Evolutionary conservation across 2,797 vertebrate species (phyloP).

Genomic region (Coracias cyanogaster): DNA sequence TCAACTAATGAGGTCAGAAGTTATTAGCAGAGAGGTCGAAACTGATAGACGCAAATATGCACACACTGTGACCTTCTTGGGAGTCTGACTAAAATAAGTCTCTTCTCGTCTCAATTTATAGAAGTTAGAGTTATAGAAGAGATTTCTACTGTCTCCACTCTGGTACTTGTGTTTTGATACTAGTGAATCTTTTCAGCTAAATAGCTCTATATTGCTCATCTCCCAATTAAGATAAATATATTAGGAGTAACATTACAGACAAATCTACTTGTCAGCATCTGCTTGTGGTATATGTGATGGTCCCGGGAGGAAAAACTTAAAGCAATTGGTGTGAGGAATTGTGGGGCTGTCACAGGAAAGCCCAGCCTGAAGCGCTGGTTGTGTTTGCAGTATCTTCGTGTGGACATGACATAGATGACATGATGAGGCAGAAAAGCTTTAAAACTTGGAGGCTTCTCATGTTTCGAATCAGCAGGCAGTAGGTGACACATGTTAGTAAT

Average conservation of each 20-base stretch:
- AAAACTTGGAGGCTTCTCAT: background rate
- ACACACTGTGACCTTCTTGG: background rate
- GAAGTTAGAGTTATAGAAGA: background rate
- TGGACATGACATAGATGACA: background rate
- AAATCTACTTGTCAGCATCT: background rate
- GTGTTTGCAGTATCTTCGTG: background rate
- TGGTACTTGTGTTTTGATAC: background rate
- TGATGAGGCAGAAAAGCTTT: background rate
- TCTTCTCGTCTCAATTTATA: background rate
- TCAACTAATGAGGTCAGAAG: constrained; percentile 45
- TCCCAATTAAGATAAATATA: background rate
- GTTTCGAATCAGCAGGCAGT: background rate
- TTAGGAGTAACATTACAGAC: background rate
- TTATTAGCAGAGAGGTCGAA: constrained; percentile 16
- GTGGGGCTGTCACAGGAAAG: background rate
- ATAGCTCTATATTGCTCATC: background rate
- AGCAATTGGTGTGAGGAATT: background rate
- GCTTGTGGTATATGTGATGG: background rate
- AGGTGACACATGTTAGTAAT: background rate
- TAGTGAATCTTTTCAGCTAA: background rate
- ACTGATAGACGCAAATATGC: background rate
- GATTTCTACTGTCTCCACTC: background rate
- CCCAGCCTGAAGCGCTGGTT: background rate
- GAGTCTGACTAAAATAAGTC: background rate
- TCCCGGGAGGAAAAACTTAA: background rate